phyloP scores from a whole-genome alignment of 2,797 vertebrate species.

The Galago senegalensis region DNA sequence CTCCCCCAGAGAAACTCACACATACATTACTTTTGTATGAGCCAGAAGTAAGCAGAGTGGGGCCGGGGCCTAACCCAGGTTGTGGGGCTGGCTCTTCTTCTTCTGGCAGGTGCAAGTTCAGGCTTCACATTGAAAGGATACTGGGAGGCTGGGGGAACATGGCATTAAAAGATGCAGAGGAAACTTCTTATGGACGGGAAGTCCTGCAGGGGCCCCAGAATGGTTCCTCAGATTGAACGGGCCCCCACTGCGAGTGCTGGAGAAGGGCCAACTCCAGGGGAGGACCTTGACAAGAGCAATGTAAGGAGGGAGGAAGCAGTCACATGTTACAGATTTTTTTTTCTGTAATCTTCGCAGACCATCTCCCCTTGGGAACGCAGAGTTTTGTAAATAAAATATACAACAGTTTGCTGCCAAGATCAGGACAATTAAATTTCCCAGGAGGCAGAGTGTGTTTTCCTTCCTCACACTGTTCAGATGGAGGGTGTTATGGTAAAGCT shows the following conservation, averaged over 20 bases:
- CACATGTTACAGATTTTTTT: background rate
- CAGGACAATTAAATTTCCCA: constrained; percentile 70
- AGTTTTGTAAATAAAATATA: constrained; percentile 75
- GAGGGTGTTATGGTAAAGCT: constrained; percentile 26
- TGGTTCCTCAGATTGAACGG: background rate
- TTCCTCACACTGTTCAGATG: background rate
- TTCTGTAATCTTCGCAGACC: background rate
- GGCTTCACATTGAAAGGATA: background rate
- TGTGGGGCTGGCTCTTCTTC: background rate
- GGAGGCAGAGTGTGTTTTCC: constrained; percentile 50
- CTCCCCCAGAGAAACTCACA: background rate
- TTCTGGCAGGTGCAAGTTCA: background rate
- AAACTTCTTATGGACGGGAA: background rate
- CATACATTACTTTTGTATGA: background rate
- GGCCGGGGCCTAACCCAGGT: no score
- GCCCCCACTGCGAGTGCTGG: background rate
- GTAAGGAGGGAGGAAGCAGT: background rate
- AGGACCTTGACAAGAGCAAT: background rate
- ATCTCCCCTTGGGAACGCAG: constrained; percentile 63
- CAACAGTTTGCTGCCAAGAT: constrained; percentile 57
- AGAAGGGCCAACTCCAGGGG: background rate
- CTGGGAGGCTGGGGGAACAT: background rate
- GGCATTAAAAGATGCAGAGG: no score
- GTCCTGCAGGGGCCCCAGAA: background rate
- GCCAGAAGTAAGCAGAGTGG: background rate